Conservation (phyloP, 2,888 invertebrate genomes). For the Andrena flavipes region DNA sequence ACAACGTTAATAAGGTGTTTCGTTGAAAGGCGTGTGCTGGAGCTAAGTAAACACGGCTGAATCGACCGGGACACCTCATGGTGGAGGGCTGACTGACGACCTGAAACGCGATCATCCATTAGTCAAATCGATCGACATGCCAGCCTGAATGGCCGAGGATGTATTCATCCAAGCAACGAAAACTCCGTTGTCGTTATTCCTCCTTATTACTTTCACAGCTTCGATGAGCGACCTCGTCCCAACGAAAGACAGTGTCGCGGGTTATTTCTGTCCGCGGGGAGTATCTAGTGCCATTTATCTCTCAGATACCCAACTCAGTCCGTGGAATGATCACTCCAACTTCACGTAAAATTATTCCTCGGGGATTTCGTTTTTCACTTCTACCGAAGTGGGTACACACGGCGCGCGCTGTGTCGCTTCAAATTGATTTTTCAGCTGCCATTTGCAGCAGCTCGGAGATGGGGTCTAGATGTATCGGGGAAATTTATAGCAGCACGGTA, state of each 20-base stretch:
- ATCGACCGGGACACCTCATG: not conserved
- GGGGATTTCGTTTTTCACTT: not conserved
- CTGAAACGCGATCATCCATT: constrained; percentile 50
- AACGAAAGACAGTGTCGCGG: not conserved
- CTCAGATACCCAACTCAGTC: not conserved
- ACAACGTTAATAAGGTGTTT: constrained; percentile 34
- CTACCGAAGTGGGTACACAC: not conserved
- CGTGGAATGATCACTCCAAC: constrained; percentile 3
- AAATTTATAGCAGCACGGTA: constrained; percentile 12
- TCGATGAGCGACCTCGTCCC: not conserved
- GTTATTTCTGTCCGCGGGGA: not conserved
- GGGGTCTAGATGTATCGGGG: not conserved
- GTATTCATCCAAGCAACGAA: constrained; percentile 4
- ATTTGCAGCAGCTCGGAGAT: constrained; percentile 9
- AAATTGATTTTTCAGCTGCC: constrained; percentile 32
- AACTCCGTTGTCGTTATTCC: constrained; percentile 6
- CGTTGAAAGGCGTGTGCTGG: constrained; percentile 28
- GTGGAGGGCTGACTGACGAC: constrained; percentile 26
- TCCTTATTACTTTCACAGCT: constrained; percentile 5
- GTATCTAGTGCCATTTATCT: constrained; percentile 9
- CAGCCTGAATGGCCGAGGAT: not conserved
- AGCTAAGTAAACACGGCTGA: constrained; percentile 23
- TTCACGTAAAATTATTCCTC: not conserved
- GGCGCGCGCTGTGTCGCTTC: not conserved
- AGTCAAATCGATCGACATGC: constrained; percentile 42